phyloP scores from a whole-genome alignment of 2,888 invertebrate species.

The Acanthosepion pharaonis region DNA sequence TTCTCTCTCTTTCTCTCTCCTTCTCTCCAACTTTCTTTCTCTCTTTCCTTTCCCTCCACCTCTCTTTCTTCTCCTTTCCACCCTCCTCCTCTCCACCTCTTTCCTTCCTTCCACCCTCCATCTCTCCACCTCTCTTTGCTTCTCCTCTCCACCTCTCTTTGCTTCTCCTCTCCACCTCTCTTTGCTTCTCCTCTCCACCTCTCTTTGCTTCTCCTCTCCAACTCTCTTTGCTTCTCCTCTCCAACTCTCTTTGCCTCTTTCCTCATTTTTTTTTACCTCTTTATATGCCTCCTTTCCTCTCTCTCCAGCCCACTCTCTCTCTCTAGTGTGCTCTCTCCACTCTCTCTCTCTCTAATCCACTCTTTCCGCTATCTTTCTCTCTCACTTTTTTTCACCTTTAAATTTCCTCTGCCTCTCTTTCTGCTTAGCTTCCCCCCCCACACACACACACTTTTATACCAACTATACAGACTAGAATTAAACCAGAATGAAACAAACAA shows the following conservation, averaged over 20 bases:
- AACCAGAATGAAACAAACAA: too few species aligned
- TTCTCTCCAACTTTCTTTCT: background rate
- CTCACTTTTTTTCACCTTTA: too few species aligned
- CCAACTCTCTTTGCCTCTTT: background rate
- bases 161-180: too few species aligned
- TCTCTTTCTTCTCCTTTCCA: background rate
- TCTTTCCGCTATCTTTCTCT: too few species aligned
- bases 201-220: background rate
- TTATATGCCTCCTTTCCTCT: background rate
- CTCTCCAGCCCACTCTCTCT: background rate
- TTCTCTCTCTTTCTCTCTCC: background rate
- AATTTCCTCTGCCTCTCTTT: too few species aligned
- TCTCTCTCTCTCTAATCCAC: too few species aligned
- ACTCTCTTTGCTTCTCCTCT: background rate
- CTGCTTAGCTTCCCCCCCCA: too few species aligned
- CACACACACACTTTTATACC: background rate
- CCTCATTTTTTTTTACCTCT: background rate
- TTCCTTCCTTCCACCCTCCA: too few species aligned
- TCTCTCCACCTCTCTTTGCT: background rate
- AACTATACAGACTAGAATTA: too few species aligned
- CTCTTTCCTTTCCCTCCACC: background rate
- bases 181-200: background rate
- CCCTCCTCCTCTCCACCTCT: background rate
- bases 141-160: fast-evolving
- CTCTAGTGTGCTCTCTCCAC: background rate